Evolutionary conservation across 2,797 vertebrate species (phyloP), one percentile per base, ranked within the genome.

Genomic region (Sternarchorhynchus goeldii): DNA sequence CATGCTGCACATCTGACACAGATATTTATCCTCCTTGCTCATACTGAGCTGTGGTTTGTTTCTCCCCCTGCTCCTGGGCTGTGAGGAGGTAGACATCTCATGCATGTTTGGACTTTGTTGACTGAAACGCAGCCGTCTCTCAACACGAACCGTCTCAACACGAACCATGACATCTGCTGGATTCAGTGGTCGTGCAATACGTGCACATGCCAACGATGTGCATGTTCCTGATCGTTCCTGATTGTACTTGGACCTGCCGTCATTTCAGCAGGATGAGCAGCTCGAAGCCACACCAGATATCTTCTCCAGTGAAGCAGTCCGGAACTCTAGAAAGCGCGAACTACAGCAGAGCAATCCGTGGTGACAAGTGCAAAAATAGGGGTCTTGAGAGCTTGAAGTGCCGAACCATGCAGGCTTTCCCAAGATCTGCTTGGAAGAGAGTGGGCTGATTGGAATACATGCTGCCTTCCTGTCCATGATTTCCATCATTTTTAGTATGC

Each of bases 281-380:
- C 20, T 39, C 29, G 5, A 25, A 29, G 53, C 16, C 66, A 17
- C 12, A 34, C 55, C 25, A 60, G 65, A 34, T 7, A 34, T 45
- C 55, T 2, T 67, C 55, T 67, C 55, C 31, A 8, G 58, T 29
- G 34, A 76, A 76, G 31, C 36, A 34, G 56, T 20, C 74, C 58
- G 73, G 75, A 82, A 82, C 73, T 68, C 55, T 76, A 79, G 77
- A 82, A 82, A 79, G 77, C 41, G 73, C 53, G 57, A 82, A 82
- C 67, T 62, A 79, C 72, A 62, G 55, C 68, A 36, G 34, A 79
- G 60, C 16, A 29, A 60, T 56, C 45, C 41, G 21, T 62, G 77
- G 45, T 79, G 60, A 77, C 74, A 84, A 77, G 79, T 81, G 75
- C 74, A 77, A 80, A 75, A 77, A 60, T 57, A 67, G 69, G 32